Base-by-base conservation (phyloP, 2,888 invertebrate genomes). In the Phlogophora meticulosa region DNA sequence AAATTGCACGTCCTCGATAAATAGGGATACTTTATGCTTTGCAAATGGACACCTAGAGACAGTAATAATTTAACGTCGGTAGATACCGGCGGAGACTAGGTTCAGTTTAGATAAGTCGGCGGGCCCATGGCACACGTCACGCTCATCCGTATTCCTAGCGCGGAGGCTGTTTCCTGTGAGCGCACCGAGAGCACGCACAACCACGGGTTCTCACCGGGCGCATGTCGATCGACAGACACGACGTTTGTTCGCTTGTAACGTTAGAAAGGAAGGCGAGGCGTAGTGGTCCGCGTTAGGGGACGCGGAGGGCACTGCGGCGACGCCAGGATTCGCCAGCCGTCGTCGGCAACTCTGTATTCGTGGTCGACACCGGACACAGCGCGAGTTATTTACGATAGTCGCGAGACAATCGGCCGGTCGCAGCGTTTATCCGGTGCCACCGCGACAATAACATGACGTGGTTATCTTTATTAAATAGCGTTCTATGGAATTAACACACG, bases 381-480 rank as follows among this genome's bases (percentile, higher is more conserved):
- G 85, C 89, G 90, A 90, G 94, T 95, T 94, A 95, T 95, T 95
- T 95, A 95, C 94, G 94, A 94, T 90, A 90, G 91, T 87, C 88
- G 91, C 90, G 90, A 93, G 92, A 95, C 95, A 94, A 95, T 95
- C 93, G 94, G 88, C 92, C 90, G 91, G 92, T 89, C 88, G 92
- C 90, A 88, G 86, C 83, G 93, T 91, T 93, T 94, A 94, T 95
- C 95, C 95, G 95, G 95, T 94, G 91, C 70, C 90, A 90, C 90
- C 88, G 87, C 86, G 93, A 94, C 94, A 93, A 94, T 94, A 91
- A 93, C 92, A 92, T 94, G 95, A 94, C 94, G 95, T 93, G 93
- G 90, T 90, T 90, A 90, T 92, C 93, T 93, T 92, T 91, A 94
- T 92, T 94, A 93, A 94, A 93, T 91, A 92, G 91, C 90, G 88